Conservation (phyloP, 2,888 invertebrate genomes). For the Chorisops tibialis region DNA sequence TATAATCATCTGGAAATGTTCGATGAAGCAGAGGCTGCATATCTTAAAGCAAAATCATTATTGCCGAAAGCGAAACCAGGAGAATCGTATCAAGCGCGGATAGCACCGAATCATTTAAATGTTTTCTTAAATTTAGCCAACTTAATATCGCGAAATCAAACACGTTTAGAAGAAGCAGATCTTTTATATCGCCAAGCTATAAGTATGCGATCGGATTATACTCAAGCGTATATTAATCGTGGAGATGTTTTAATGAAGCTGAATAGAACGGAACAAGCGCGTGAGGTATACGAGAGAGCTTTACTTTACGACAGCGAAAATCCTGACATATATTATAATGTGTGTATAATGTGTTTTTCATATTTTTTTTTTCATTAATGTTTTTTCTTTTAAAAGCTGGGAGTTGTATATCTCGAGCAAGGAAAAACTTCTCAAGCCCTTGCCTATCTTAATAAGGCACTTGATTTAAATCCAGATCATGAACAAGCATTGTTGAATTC, state of each 20-base stretch:
- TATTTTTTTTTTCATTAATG: neutral
- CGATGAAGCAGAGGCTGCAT: slow-evolving; percentile 89
- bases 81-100: slow-evolving; percentile 90
- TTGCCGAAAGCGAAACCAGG: slow-evolving; percentile 90
- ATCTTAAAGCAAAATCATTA: slow-evolving; percentile 82
- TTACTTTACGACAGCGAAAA: slow-evolving; percentile 89
- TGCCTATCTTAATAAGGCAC: slow-evolving; percentile 87
- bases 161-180: slow-evolving; percentile 90
- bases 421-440: slow-evolving; percentile 87
- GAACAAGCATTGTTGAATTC: slow-evolving; percentile 93
- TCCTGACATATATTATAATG: slow-evolving; percentile 92
- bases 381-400: slow-evolving; percentile 53
- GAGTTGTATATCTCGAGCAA: slow-evolving; percentile 91
- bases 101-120: slow-evolving; percentile 93
- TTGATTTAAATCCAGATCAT: slow-evolving; percentile 90
- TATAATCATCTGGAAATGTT: slow-evolving; percentile 87
- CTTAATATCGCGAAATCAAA: slow-evolving; percentile 88
- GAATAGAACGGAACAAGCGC: slow-evolving; percentile 90
- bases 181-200: slow-evolving; percentile 91
- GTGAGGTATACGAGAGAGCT: slow-evolving; percentile 91
- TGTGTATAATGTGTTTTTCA: slow-evolving; percentile 55
- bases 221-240: slow-evolving; percentile 94
- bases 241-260: slow-evolving; percentile 94
- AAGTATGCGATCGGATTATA: slow-evolving; percentile 94
- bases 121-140: slow-evolving; percentile 94